phyloP scores from a whole-genome alignment of 2,797 vertebrate genomes.

The Sandelia bainsii region DNA sequence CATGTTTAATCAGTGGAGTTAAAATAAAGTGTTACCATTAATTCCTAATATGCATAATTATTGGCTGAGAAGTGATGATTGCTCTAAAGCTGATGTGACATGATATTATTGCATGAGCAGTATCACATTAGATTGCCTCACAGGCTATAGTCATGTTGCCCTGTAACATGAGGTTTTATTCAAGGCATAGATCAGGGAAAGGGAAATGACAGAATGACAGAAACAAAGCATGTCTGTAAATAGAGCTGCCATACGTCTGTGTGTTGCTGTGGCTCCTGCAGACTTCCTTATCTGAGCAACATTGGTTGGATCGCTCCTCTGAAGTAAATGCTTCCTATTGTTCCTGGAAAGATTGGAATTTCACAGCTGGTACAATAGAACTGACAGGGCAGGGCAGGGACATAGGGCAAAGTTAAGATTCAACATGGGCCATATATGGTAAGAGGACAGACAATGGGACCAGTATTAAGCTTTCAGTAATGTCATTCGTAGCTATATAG shows the following conservation, averaged over 20 bases:
- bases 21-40: no score
- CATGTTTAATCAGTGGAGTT: no score
- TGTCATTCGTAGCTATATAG: not conserved
- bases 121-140: conserved; percentile 3
- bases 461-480: conserved; percentile 1
- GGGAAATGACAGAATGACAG: conserved; percentile 68
- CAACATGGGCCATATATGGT: conserved; percentile 43
- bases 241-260: conserved; percentile 65
- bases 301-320: conserved; percentile 63
- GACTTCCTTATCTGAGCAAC: conserved; percentile 77
- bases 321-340: conserved; percentile 77
- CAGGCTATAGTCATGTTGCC: not conserved
- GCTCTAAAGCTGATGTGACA: not conserved
- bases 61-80: not conserved
- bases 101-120: not conserved
- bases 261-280: conserved; percentile 65
- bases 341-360: conserved; percentile 75
- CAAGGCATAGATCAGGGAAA: conserved; percentile 21
- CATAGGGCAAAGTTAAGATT: conserved; percentile 14
- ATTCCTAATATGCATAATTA: no score
- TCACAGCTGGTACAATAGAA: conserved; percentile 62
- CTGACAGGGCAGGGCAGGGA: conserved; percentile 49
- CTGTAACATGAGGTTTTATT: conserved; percentile 22
- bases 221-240: conserved; percentile 78
- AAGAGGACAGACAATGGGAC: conserved; percentile 26